Evolutionary conservation across 2,797 vertebrate genomes (phyloP).

Genomic region (Parauchenoglanis ngamensis): DNA sequence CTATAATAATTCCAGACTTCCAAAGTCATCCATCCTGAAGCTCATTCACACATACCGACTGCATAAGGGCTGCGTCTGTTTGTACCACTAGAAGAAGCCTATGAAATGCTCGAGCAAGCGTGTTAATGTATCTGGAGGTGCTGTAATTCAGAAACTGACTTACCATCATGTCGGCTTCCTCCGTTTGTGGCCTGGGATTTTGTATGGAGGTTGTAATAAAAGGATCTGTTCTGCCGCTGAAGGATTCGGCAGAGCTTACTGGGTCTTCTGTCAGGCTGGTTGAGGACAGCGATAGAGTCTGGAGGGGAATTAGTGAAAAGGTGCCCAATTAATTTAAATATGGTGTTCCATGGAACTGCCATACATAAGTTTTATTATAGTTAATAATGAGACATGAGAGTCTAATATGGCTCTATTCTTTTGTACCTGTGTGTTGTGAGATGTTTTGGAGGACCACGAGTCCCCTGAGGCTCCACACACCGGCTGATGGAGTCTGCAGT

Average conservation of each 20-base stretch:
- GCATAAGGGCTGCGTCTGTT: not conserved
- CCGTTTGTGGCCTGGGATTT: conserved; percentile 20
- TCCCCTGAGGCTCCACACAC: conserved; percentile 56
- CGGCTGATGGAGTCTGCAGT: conserved; percentile 65
- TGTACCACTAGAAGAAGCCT: not conserved
- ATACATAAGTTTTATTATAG: not conserved
- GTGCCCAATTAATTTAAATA: not conserved
- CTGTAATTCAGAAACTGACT: conserved; percentile 39
- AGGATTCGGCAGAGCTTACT: conserved; percentile 37
- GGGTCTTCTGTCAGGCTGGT: conserved; percentile 27
- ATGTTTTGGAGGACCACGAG: conserved; percentile 23
- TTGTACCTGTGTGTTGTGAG: conserved; percentile 44
- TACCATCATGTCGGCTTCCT: conserved; percentile 39
- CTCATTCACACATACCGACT: not conserved
- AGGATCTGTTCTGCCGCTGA: conserved; percentile 18
- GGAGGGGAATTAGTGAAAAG: not conserved
- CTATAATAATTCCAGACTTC: conserved; percentile 34
- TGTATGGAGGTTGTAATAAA: conserved; percentile 28
- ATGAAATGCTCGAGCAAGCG: conserved; percentile 12
- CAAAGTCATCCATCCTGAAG: conserved; percentile 25
- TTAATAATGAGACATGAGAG: not conserved
- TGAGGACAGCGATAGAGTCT: conserved; percentile 30
- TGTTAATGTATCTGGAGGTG: conserved; percentile 24
- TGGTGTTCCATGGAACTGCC: not conserved
- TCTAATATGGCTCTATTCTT: not conserved